Conservation (phyloP, 1,140 invertebrate species). For the Mya arenaria region DNA sequence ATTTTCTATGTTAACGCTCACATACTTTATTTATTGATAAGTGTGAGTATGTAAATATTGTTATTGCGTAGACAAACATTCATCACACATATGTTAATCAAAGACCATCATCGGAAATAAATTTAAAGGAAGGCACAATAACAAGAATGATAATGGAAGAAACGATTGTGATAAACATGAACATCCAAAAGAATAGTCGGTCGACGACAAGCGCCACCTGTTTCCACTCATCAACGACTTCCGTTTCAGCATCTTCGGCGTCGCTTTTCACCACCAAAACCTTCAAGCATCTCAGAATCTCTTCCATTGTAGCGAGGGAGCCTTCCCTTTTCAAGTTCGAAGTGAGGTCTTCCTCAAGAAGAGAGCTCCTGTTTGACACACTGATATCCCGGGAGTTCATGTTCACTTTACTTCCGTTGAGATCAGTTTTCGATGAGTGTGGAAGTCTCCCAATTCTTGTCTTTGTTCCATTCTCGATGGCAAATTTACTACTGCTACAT, state of each 20-base stretch:
- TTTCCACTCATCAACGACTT: conserved; percentile 92
- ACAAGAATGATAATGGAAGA: conserved; percentile 97
- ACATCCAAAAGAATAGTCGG: conserved; percentile 97
- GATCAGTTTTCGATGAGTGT: conserved; percentile 11
- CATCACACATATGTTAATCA: not conserved
- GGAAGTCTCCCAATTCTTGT: too few species aligned
- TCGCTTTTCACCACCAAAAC: conserved; percentile 63
- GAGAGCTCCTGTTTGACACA: conserved; percentile 37
- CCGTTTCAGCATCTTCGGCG: conserved; percentile 61
- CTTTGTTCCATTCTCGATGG: too few species aligned
- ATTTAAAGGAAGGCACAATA: conserved; percentile 89
- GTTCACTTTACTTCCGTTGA: conserved; percentile 40
- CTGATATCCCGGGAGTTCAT: conserved; percentile 45
- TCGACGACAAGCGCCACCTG: conserved; percentile 99
- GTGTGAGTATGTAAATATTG: too few species aligned
- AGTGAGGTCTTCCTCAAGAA: conserved; percentile 26
- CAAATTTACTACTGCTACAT: too few species aligned
- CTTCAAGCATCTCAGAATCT: conserved; percentile 65
- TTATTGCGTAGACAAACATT: not conserved
- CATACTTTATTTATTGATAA: too few species aligned
- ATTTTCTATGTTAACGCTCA: too few species aligned
- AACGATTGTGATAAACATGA: conserved; percentile 97
- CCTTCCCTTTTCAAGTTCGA: conserved; percentile 42
- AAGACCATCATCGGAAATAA: conserved; percentile 48
- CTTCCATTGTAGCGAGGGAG: conserved; percentile 54